Evolutionary conservation across 2,888 invertebrate genomes (phyloP).

Genomic region (Malthinus flaveolus): DNA sequence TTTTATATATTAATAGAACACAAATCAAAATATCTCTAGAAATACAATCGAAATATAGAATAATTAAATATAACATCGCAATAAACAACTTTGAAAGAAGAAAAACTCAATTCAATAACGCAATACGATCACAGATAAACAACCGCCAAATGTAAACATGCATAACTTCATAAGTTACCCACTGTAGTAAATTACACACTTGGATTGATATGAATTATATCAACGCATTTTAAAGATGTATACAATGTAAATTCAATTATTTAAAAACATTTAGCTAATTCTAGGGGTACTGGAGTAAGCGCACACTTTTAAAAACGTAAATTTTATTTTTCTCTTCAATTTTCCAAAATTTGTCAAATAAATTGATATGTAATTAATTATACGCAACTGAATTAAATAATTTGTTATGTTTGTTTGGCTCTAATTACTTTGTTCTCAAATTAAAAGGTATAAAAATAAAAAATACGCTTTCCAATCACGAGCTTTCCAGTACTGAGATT

Average conservation of each 20-base stretch:
- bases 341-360: background rate
- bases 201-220: slow-evolving; percentile 57
- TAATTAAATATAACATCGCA: slow-evolving; percentile 41
- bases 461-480: slow-evolving; percentile 16
- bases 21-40: slow-evolving; percentile 48
- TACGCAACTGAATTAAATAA: background rate
- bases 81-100: slow-evolving; percentile 43
- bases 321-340: background rate
- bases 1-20: slow-evolving; percentile 51
- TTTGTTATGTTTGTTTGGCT: too few relatives aligned
- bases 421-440: background rate
- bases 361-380: background rate
- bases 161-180: slow-evolving; percentile 46
- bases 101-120: slow-evolving; percentile 46
- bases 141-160: slow-evolving; percentile 55
- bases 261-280: slow-evolving; percentile 56
- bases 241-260: slow-evolving; percentile 56
- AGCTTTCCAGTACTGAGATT: slow-evolving; percentile 49
- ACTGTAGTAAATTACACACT: slow-evolving; percentile 52
- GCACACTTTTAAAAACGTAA: slow-evolving; percentile 22
- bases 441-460: background rate
- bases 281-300: slow-evolving; percentile 49
- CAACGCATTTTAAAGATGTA: slow-evolving; percentile 54
- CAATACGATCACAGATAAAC: slow-evolving; percentile 56
- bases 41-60: slow-evolving; percentile 51